Evolutionary conservation across 2,113 vertebrate species (phyloP).

Genomic region (Corythornis madagascariensis): DNA sequence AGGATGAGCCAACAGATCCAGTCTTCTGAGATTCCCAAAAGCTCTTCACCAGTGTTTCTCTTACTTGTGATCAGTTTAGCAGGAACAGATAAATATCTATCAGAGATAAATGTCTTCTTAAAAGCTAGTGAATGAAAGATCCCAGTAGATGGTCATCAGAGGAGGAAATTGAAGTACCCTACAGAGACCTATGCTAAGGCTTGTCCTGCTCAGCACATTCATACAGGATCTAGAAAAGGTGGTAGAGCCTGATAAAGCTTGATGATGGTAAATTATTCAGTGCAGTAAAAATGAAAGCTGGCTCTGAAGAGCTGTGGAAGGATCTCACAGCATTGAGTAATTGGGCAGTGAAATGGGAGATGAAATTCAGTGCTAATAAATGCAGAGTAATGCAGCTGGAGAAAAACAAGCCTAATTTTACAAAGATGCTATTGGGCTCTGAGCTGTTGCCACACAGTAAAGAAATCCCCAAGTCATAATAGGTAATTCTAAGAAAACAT

Average conservation of each 20-base stretch:
- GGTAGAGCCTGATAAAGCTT: constrained; percentile 51
- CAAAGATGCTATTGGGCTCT: background rate
- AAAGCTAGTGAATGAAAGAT: background rate
- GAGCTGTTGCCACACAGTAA: constrained; percentile 12
- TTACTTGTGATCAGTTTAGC: background rate
- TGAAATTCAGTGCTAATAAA: constrained; percentile 62
- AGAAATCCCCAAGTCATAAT: constrained; percentile 26
- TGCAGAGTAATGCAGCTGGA: constrained; percentile 30
- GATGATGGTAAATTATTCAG: constrained; percentile 62
- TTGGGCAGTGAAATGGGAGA: constrained; percentile 41
- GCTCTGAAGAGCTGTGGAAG: constrained; percentile 48
- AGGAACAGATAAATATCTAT: background rate
- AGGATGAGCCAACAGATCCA: background rate
- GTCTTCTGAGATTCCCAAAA: background rate
- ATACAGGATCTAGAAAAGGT: constrained; percentile 55
- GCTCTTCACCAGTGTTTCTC: background rate
- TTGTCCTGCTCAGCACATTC: constrained; percentile 4
- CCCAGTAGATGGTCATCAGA: background rate
- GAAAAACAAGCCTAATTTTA: constrained; percentile 40
- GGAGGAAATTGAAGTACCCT: background rate
- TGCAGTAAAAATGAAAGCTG: constrained; percentile 56
- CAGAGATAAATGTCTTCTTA: background rate
- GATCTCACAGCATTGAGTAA: constrained; percentile 49
- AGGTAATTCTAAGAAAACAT: constrained; percentile 39
- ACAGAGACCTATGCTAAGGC: background rate